phyloP scores from a whole-genome alignment of 37 sponge, comb jelly and placozoan species.

The Spongilla lacustris region DNA sequence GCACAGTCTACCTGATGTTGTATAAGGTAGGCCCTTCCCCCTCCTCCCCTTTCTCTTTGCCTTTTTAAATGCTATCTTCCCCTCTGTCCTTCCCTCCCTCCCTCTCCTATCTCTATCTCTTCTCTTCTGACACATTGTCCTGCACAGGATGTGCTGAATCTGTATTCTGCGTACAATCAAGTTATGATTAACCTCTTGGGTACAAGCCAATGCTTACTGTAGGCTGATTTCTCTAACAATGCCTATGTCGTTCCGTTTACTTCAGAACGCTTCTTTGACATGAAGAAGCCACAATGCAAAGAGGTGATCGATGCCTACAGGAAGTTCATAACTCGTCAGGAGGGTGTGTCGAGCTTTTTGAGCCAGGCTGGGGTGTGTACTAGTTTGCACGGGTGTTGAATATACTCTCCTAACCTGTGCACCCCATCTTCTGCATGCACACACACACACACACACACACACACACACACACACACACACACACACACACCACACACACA shows the following conservation, averaged over 20 bases:
- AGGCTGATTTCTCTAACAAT: not conserved
- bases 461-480: too few species aligned
- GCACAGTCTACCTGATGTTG: constrained; percentile 84
- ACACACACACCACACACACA: too few species aligned
- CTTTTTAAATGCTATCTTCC: not conserved
- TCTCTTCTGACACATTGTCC: too few species aligned
- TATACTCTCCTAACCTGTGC: not conserved
- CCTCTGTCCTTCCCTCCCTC: not conserved
- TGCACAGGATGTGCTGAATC: constrained; percentile 77
- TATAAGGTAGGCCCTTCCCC: constrained; percentile 63
- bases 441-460: too few species aligned
- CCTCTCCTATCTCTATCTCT: not conserved
- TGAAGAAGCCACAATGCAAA: constrained; percentile 83
- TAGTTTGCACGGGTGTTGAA: not conserved
- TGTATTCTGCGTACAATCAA: constrained; percentile 86
- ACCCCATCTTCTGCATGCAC: not conserved
- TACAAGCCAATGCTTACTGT: not conserved
- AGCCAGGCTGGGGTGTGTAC: constrained; percentile 78
- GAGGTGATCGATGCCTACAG: constrained; percentile 80
- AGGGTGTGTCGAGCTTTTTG: constrained; percentile 65
- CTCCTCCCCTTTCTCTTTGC: too few species aligned
- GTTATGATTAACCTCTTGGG: constrained; percentile 80
- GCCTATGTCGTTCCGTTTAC: not conserved
- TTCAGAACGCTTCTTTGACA: constrained; percentile 85
- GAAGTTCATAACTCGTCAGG: constrained; percentile 75